These are phyloP conservation scores for Probosciger aterrimus DNA, from an alignment of 2,113 vertebrate species.

Conservation along the genomic window DNA sequence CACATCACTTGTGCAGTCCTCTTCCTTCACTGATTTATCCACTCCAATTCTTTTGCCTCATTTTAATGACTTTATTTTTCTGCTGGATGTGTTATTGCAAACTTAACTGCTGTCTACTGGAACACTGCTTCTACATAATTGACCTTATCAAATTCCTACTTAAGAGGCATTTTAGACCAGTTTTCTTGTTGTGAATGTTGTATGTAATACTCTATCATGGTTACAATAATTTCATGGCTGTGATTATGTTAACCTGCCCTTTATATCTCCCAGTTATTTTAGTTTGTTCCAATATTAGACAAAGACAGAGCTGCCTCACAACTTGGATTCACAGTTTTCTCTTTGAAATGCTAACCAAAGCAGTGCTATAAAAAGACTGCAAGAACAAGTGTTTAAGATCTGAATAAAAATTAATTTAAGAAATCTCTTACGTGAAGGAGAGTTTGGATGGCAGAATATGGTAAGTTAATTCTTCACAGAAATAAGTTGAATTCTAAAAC, in stretches of 20 bases:
- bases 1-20: not conserved
- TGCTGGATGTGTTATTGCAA: not conserved
- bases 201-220: not conserved
- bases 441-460: not conserved
- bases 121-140: not conserved
- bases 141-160: not conserved
- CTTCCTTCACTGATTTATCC: not conserved
- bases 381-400: not conserved
- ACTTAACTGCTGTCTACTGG: not conserved
- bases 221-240: not conserved
- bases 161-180: not conserved
- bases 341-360: not conserved
- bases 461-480: not conserved
- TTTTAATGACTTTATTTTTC: not conserved
- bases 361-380: not conserved
- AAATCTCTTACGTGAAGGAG: not conserved
- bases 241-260: not conserved
- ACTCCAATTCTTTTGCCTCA: not conserved
- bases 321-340: not conserved
- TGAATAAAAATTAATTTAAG: not conserved
- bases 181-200: not conserved
- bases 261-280: constrained; percentile 12
- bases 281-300: not conserved
- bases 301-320: not conserved
- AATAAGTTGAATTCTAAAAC: not conserved